A percentile compares a stretch with the other conserved stretches of the same genome.
Conservation (phyloP, 64 coral and sea anemone species). For the Catalaphyllia jardinei region DNA sequence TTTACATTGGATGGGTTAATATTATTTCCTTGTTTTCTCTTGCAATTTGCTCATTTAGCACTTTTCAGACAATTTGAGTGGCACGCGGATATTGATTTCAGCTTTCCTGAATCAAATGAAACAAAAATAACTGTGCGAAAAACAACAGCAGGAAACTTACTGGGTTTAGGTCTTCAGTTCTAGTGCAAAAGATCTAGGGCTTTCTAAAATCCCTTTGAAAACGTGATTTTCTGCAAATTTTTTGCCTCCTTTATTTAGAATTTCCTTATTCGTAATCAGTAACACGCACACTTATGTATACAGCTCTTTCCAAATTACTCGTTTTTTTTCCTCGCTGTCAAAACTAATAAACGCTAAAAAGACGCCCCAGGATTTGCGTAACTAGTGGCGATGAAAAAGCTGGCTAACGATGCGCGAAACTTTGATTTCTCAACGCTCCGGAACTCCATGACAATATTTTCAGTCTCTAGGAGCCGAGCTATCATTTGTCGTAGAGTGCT, state of each 20-base stretch:
- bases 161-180: not conserved
- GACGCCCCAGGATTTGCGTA: not conserved
- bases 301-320: not conserved
- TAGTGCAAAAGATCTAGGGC: not conserved
- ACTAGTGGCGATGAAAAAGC: not conserved
- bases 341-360: not conserved
- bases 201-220: not conserved
- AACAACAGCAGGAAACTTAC: not conserved
- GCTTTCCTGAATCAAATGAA: not conserved
- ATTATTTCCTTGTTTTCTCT: conserved; percentile 33
- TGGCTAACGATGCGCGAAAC: not conserved
- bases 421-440: not conserved
- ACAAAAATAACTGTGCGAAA: conserved; percentile 1
- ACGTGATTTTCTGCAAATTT: not conserved
- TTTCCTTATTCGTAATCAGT: not conserved
- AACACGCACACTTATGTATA: not conserved
- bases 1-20: not conserved
- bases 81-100: conserved; percentile 12
- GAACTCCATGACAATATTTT: not conserved
- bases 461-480: too few species aligned
- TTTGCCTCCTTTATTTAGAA: not conserved
- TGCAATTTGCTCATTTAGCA: not conserved
- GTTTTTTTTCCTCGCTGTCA: not conserved
- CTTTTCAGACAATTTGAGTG: conserved; percentile 8
- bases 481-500: too few species aligned